phyloP scores from a whole-genome alignment of 2,888 invertebrate species.

The Macaria liturata region DNA sequence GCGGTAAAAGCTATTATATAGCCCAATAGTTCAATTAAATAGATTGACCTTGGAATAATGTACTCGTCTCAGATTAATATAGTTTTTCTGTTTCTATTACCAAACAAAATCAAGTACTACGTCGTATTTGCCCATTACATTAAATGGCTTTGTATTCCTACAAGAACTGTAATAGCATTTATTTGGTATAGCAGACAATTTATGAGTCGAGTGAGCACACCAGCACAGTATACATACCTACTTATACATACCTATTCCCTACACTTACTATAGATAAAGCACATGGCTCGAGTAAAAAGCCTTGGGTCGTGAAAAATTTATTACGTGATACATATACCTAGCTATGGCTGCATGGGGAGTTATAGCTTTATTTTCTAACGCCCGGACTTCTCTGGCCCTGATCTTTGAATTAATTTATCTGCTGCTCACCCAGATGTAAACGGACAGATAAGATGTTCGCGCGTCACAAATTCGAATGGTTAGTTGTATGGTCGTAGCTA shows the following conservation, averaged over 20 bases:
- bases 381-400: slow-evolving; percentile 18
- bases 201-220: not conserved
- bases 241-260: not conserved
- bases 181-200: not conserved
- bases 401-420: slow-evolving; percentile 21
- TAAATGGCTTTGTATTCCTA: no score
- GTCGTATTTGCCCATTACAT: no score
- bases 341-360: slow-evolving; percentile 1
- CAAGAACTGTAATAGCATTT: no score
- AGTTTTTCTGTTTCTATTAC: no score
- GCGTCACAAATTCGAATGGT: not conserved
- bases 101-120: no score
- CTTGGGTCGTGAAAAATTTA: slow-evolving; percentile 22
- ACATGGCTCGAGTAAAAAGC: slow-evolving; percentile 10
- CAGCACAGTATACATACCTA: not conserved
- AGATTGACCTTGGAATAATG: no score
- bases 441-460: not conserved
- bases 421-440: not conserved
- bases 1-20: no score
- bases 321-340: slow-evolving; percentile 4
- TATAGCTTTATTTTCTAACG: slow-evolving; percentile 18
- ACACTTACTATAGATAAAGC: not conserved
- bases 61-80: no score
- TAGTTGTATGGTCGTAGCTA: no score
- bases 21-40: no score